Evolutionary conservation across 2,113 vertebrate genomes (phyloP).

Genomic region (Channa maculata): DNA sequence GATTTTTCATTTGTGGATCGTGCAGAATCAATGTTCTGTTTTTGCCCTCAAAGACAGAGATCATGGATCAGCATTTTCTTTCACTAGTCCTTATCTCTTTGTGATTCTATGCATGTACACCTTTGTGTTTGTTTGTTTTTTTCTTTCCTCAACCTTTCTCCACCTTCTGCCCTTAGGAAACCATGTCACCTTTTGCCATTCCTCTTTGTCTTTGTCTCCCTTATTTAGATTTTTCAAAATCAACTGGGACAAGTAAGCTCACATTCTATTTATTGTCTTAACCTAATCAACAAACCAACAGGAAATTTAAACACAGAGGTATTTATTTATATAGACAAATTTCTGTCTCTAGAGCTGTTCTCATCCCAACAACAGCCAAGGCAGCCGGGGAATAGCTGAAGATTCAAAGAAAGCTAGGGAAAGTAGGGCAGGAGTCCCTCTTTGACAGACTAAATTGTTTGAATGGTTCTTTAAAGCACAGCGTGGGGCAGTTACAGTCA

Average conservation of each 20-base stretch:
- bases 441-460: conserved; percentile 76
- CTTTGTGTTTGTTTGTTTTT: conserved; percentile 45
- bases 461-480: conserved; percentile 77
- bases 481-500: conserved; percentile 66
- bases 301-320: conserved; percentile 56
- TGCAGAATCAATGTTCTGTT: conserved; percentile 83
- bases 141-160: conserved; percentile 70
- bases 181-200: conserved; percentile 51
- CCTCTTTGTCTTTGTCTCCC: conserved; percentile 12
- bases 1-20: conserved; percentile 87
- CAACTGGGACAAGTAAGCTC: neutral
- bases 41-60: conserved; percentile 76
- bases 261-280: conserved; percentile 14
- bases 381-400: conserved; percentile 64
- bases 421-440: conserved; percentile 80
- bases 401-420: conserved; percentile 61
- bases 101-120: conserved; percentile 32
- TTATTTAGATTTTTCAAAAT: neutral
- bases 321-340: conserved; percentile 71
- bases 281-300: conserved; percentile 43
- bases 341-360: conserved; percentile 59
- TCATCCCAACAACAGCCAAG: conserved; percentile 50
- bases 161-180: conserved; percentile 69
- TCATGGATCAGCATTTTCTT: conserved; percentile 79
- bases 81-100: conserved; percentile 48